Percentiles rank a stretch among this genome's conserved stretches.
These are phyloP conservation scores for Trichogramma dendrolimi DNA, from an alignment of 2,888 invertebrate species.

Conservation along the genomic window DNA sequence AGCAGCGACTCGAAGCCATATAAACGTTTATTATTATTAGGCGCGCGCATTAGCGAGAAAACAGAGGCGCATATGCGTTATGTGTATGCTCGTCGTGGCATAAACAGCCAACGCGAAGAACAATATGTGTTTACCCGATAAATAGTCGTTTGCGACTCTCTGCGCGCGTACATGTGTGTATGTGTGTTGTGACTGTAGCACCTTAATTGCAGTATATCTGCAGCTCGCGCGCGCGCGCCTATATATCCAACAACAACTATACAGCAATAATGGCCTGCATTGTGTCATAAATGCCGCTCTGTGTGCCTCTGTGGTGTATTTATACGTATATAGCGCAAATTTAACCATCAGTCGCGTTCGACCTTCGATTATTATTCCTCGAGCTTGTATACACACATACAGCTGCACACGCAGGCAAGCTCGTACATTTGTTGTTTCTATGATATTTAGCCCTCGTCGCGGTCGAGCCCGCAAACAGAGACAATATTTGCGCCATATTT, in stretches of 20 bases:
- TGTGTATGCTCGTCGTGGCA: too few relatives aligned
- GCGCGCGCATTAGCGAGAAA: too few relatives aligned
- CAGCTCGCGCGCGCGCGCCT: too few relatives aligned
- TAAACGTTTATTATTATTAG: too few relatives aligned
- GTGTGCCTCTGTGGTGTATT: neutral
- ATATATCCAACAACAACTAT: constrained; percentile 7
- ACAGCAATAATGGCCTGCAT: constrained; percentile 14
- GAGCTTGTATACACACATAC: neutral
- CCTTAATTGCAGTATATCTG: too few relatives aligned
- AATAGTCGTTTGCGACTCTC: constrained; percentile 9
- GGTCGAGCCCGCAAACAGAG: too few relatives aligned
- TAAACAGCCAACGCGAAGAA: constrained; percentile 23
- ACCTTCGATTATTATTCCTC: constrained; percentile 20
- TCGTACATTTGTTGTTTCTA: neutral
- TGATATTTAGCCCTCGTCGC: too few relatives aligned
- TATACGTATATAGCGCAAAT: constrained; percentile 6
- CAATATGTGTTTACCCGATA: constrained; percentile 34
- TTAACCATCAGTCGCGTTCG: neutral
- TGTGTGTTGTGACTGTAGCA: too few relatives aligned
- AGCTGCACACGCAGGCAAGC: neutral
- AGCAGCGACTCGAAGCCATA: too few relatives aligned
- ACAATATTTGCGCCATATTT: too few relatives aligned
- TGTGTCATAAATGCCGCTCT: constrained; percentile 3
- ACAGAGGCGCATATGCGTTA: too few relatives aligned
- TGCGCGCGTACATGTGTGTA: too few relatives aligned